Evolutionary conservation across 2,888 invertebrate genomes (phyloP), one percentile per base, ranked within the genome.

Genomic region (Odontothrips loti): DNA sequence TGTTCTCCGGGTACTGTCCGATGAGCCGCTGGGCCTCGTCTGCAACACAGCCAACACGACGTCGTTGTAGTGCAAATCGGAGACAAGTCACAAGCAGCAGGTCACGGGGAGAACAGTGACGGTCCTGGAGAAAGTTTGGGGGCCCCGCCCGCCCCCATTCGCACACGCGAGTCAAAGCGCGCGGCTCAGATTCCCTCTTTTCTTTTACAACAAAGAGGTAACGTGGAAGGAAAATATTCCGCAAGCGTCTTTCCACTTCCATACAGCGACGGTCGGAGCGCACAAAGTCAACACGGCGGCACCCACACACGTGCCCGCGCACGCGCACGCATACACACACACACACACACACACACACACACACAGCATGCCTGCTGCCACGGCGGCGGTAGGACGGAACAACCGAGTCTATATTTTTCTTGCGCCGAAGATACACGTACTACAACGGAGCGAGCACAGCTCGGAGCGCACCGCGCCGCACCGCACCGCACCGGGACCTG

Each of bases 1-100:
- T 95, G 89, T 97, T 97, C 88, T 96, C 95, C 86, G 94, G 92
- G 90, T 95, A 96, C 88, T 96, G 95, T 86, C 95, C 93, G 85
- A 96, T 91, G 86, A 97, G 91, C 88, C 96, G 91, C 90, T 96
- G 96, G 90, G 96, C 96, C 90, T 96, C 96, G 87, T 94, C 95
- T 95, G 91, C 47, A 89, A 88, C 82, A 84, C 85, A 84, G 83
- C 83, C 81, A 82, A 82, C 47, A 4, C 8, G 43, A 0, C 23
- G 29, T 17, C n/a, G n/a, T 48, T 27, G 29, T 29, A 29, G 47
- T 80, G 43, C 48, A 43, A 27, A 23, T 68, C 68, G 51, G 29
- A 43, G 34, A 43, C 34, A 6, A 43, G 3, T 43, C 3, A 6
- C 34, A 43, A 43, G 34, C 34, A 9, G 58, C 47, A 20, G 17